Base-by-base conservation (phyloP, 2,888 invertebrate species). In the Epistrophella euchroma region DNA sequence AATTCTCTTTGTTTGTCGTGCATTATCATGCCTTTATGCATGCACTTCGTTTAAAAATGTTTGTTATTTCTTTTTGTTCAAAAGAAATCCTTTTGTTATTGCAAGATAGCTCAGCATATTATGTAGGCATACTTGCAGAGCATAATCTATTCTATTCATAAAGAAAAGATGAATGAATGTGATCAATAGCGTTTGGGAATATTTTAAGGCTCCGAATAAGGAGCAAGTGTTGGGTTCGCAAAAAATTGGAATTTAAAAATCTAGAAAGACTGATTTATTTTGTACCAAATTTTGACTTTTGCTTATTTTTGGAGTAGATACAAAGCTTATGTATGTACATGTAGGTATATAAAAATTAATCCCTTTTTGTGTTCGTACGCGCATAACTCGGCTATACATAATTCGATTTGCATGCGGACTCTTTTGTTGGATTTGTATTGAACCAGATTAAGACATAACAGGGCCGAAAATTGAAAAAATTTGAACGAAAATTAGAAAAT, bases 131-230 rank as follows among this genome's bases (percentile, higher is more conserved):
- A 15, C 4, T 15, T n/a, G 25, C 13, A 19, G 47, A 47, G 19
- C 66, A 66, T 66, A 47, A 66, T 66, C 19, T 35, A 47, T 66
- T 66, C 19, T 47, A 47, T 47, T 47, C 32, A 47, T 35, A 47
- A 32, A 15, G 32, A 35, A 37, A 37, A 35, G 32, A 47, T 66
- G 66, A 66, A 47, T 62, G 15, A 15, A 37, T 40, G 47, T 1
- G 4, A 66, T 66, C 47, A 35, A 47, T 66, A 45, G 47, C 2
- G 13, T 32, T 28, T 45, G 4, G 3, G 15, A 17, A 17, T 45
- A 5, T 45, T 58, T 35, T n/a, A 0, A 52, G 15, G 1, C 3
- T 19, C 9, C 2, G 17, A 10, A 15, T 40, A 40, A 60, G 7
- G 60, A 15, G 4, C 2, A 13, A n/a, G 37, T 25, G 15, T 40